A percentile compares a stretch with the other conserved stretches of the same genome.
Evolutionary conservation across 2,797 vertebrate genomes (phyloP).

Genomic region (Aselliscus stoliczkanus): DNA sequence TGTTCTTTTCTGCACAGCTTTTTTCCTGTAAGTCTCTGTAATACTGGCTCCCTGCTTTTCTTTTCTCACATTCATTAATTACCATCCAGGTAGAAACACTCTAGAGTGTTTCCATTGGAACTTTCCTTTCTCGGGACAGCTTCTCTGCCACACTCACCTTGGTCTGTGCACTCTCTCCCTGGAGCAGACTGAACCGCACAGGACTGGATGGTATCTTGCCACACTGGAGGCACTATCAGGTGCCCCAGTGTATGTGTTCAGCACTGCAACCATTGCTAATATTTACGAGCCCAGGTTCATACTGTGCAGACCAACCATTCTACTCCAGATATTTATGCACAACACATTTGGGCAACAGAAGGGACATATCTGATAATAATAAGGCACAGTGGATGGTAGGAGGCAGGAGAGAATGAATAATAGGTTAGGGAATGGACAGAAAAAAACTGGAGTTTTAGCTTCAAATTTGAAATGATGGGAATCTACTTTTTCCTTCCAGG

Average conservation of each 20-base stretch:
- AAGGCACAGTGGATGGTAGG: not conserved
- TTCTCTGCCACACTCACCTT: constrained; percentile 58
- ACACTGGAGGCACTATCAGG: not conserved
- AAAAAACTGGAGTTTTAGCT: not conserved
- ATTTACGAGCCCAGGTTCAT: not conserved
- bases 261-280: not conserved
- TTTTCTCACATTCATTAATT: constrained; percentile 58
- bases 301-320: not conserved
- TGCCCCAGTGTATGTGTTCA: not conserved
- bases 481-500: not conserved
- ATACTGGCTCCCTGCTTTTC: not conserved
- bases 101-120: constrained; percentile 58
- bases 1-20: not conserved
- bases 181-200: not conserved
- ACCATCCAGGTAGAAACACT: constrained; percentile 51
- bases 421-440: not conserved
- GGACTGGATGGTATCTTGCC: not conserved
- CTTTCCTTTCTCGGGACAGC: constrained; percentile 58
- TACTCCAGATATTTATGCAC: not conserved
- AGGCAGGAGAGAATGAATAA: not conserved
- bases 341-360: not conserved
- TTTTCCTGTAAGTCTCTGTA: not conserved
- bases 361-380: not conserved
- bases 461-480: not conserved
- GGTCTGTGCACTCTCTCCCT: not conserved